A percentile compares a stretch with the other conserved stretches of the same genome.
phyloP scores from a whole-genome alignment of 2,797 vertebrate species.

The Muscicapa striata region DNA sequence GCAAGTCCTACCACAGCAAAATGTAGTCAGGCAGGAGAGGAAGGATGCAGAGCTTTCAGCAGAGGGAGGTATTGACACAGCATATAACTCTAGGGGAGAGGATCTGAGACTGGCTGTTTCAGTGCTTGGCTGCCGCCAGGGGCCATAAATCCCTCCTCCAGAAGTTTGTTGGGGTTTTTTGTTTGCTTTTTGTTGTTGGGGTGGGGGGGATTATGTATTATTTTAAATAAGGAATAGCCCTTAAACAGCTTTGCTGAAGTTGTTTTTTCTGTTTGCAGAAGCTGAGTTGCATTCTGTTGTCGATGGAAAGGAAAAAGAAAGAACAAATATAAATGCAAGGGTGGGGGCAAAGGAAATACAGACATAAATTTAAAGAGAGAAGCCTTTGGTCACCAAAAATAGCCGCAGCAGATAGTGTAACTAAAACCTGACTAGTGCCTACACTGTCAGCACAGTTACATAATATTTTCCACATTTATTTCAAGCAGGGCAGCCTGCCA shows the following conservation, averaged over 20 bases:
- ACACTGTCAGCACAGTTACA: slow-evolving; percentile 18
- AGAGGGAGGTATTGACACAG: slow-evolving; percentile 78
- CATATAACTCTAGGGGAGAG: slow-evolving; percentile 18
- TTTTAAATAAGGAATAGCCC: neutral
- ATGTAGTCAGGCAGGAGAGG: neutral
- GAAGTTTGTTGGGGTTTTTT: neutral
- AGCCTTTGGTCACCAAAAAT: slow-evolving; percentile 53
- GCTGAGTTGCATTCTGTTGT: neutral
- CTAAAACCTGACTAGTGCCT: slow-evolving; percentile 26
- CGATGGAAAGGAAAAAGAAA: neutral
- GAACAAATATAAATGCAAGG: neutral
- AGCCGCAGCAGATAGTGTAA: slow-evolving; percentile 42
- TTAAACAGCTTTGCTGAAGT: neutral
- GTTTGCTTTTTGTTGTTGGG: neutral
- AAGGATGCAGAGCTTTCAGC: slow-evolving; percentile 67
- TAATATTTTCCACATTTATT: slow-evolving; percentile 72
- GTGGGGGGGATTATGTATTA: neutral
- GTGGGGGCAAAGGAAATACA: slow-evolving; percentile 1
- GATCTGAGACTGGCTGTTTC: neutral
- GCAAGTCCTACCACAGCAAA: neutral
- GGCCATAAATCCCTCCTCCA: neutral
- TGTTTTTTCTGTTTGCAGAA: slow-evolving; percentile 8
- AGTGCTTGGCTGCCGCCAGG: neutral
- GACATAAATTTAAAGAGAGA: slow-evolving; percentile 47
- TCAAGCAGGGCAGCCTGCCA: slow-evolving; percentile 54